phyloP scores from a whole-genome alignment of 2,797 vertebrate genomes.

The Pangasius sanitwongsei region DNA sequence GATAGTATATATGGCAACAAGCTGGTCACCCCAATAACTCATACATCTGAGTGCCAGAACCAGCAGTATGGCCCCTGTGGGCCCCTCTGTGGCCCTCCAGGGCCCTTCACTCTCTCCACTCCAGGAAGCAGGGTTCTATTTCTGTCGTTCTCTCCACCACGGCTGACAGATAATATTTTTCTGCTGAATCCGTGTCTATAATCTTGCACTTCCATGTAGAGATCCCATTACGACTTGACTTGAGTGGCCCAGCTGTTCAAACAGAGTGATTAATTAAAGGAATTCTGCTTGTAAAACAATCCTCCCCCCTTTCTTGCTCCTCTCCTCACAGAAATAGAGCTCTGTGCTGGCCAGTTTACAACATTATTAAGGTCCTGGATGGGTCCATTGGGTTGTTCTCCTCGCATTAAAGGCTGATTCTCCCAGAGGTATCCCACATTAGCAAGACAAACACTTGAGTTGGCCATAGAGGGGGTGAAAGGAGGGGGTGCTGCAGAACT shows the following conservation, averaged over 20 bases:
- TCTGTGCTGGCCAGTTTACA: conserved; percentile 52
- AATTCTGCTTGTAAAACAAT: conserved; percentile 97
- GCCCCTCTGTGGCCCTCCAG: neutral
- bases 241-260: conserved; percentile 94
- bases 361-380: conserved; percentile 67
- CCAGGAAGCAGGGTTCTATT: conserved; percentile 75
- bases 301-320: conserved; percentile 56
- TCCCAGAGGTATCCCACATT: conserved; percentile 72
- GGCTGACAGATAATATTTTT: conserved; percentile 81
- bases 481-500: conserved; percentile 34
- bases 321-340: conserved; percentile 59
- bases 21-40: neutral
- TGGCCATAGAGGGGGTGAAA: conserved; percentile 50
- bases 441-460: conserved; percentile 73
- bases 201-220: conserved; percentile 76
- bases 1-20: neutral
- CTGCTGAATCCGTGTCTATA: conserved; percentile 75
- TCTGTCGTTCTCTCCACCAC: conserved; percentile 65
- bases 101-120: conserved; percentile 50
- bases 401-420: conserved; percentile 66
- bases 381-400: conserved; percentile 62
- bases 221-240: conserved; percentile 80
- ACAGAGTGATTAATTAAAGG: conserved; percentile 98
- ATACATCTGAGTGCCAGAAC: conserved; percentile 1
- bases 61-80: conserved; percentile 23